Conservation (phyloP, 92 coral and sea anemone genomes). For the Palythoa heliodiscus region DNA sequence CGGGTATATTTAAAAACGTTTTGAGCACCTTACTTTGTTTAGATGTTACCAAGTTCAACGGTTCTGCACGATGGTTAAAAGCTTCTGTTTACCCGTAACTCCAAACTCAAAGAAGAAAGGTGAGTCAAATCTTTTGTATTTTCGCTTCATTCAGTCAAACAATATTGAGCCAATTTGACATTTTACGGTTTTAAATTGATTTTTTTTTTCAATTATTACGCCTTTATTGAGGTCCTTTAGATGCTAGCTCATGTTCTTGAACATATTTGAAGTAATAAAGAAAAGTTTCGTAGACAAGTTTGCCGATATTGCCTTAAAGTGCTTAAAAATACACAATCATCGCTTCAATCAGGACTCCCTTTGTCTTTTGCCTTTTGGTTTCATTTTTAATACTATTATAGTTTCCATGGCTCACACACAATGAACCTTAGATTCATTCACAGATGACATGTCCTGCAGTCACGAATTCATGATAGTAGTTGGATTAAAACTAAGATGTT, state of each 20-base stretch:
- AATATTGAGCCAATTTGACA: background rate
- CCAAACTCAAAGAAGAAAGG: slow-evolving; percentile 40
- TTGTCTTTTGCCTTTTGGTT: background rate
- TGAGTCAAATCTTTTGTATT: background rate
- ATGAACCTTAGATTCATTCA: background rate
- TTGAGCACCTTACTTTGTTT: background rate
- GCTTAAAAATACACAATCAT: too few relatives aligned
- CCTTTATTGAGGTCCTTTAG: background rate
- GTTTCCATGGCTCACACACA: background rate
- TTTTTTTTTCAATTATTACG: background rate
- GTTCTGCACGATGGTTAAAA: slow-evolving; percentile 22
- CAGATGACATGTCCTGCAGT: background rate
- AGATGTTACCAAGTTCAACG: background rate
- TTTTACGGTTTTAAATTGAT: background rate
- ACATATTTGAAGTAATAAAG: background rate
- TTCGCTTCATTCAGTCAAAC: background rate
- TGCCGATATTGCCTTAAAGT: background rate
- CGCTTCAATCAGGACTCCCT: background rate
- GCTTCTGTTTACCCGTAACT: slow-evolving; percentile 36
- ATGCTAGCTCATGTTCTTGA: background rate
- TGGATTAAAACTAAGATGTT: background rate
- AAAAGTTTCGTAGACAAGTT: background rate
- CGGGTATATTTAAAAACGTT: slow-evolving; percentile 34
- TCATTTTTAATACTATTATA: background rate
- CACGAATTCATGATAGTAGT: background rate